These are phyloP conservation scores for Drosophila borealis DNA, from an alignment of 2,888 invertebrate species.

Conservation along the genomic window DNA sequence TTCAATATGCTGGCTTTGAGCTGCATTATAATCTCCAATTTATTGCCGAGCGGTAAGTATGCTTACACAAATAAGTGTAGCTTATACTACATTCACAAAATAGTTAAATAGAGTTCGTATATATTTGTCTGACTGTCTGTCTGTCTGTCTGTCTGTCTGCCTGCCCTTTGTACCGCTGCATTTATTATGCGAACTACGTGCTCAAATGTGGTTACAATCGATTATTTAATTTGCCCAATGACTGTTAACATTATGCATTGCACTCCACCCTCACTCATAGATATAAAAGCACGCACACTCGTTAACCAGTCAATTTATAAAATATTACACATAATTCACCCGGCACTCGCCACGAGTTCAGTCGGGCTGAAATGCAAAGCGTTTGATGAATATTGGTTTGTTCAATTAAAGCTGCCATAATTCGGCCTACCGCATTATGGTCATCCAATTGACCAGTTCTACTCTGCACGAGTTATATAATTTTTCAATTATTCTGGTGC, in stretches of 20 bases:
- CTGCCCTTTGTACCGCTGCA: conserved; percentile 19
- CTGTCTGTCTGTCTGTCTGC: neutral
- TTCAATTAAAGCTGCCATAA: conserved; percentile 69
- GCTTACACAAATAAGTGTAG: conserved; percentile 26
- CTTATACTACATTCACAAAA: conserved; percentile 16
- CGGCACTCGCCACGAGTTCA: conserved; percentile 5
- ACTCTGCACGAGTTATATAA: neutral
- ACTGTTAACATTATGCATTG: conserved; percentile 57
- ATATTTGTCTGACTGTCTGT: conserved; percentile 18
- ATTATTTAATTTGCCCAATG: conserved; percentile 70
- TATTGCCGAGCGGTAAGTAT: conserved; percentile 84
- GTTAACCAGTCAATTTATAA: conserved; percentile 62
- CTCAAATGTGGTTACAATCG: conserved; percentile 67
- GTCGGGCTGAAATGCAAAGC: conserved; percentile 21
- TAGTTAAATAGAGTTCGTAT: conserved; percentile 14
- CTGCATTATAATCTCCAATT: conserved; percentile 84
- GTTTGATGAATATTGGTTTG: conserved; percentile 71
- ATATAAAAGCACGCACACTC: conserved; percentile 5
- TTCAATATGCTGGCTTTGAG: conserved; percentile 83
- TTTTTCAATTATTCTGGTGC: neutral
- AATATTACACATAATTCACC: conserved; percentile 36
- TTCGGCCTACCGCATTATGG: conserved; percentile 52
- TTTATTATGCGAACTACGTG: conserved; percentile 69
- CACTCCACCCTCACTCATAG: conserved; percentile 10
- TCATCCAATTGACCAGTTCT: conserved; percentile 18